Evolutionary conservation across 2,797 vertebrate genomes (phyloP).

Genomic region (Bryconaethiops microstoma): DNA sequence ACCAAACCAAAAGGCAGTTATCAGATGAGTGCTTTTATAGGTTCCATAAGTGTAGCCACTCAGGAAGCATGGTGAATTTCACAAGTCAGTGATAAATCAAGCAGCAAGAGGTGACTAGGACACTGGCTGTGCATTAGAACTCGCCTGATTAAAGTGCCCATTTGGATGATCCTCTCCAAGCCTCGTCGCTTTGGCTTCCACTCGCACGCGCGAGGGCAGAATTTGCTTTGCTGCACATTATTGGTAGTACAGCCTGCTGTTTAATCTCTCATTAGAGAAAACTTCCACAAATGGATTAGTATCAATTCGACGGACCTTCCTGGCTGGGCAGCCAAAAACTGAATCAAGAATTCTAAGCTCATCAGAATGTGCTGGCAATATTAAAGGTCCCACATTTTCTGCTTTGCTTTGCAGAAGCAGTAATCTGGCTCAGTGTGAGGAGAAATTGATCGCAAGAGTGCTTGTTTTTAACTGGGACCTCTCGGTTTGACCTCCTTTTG

Average conservation of each 20-base stretch:
- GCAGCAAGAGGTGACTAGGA: constrained; percentile 65
- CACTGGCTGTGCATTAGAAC: constrained; percentile 68
- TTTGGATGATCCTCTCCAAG: constrained; percentile 75
- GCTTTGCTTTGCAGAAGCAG: not conserved
- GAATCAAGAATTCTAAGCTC: constrained; percentile 28
- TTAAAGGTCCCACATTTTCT: constrained; percentile 11
- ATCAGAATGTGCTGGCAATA: constrained; percentile 17
- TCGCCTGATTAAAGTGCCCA: constrained; percentile 78
- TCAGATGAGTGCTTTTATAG: constrained; percentile 54
- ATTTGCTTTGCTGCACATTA: constrained; percentile 58
- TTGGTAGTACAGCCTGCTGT: constrained; percentile 25
- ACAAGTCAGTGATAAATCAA: constrained; percentile 69
- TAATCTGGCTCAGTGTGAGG: constrained; percentile 1
- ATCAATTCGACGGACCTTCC: constrained; percentile 19
- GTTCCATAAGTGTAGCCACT: constrained; percentile 60
- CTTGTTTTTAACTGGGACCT: constrained; percentile 18
- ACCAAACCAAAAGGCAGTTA: constrained; percentile 49
- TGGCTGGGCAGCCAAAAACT: constrained; percentile 6
- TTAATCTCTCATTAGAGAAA: constrained; percentile 26
- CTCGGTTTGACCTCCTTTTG: not conserved
- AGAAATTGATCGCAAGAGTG: not conserved
- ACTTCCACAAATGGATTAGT: constrained; percentile 35
- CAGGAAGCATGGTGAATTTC: constrained; percentile 49
- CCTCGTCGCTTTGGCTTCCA: constrained; percentile 61
- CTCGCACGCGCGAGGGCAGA: constrained; percentile 49